A percentile compares a stretch with the other conserved stretches of the same genome.
Evolutionary conservation across 2,888 invertebrate genomes (phyloP).

Genomic region (Heliothis peltigera): DNA sequence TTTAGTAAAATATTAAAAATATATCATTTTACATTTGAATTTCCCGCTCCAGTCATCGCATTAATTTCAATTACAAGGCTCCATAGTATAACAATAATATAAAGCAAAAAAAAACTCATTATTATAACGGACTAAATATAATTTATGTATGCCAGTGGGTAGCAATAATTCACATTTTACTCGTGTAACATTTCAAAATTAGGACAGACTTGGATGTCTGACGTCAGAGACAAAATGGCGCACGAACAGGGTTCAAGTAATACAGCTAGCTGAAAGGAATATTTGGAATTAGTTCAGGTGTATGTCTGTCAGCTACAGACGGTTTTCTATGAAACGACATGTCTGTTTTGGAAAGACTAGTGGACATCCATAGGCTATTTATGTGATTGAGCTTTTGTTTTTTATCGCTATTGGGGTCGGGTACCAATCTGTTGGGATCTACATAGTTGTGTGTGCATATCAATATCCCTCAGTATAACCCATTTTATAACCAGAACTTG

Average conservation of each 20-base stretch:
- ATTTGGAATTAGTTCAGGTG: neutral
- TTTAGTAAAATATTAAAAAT: too few species aligned
- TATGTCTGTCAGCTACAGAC: neutral
- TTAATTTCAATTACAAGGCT: neutral
- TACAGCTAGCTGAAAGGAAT: neutral
- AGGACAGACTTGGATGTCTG: neutral
- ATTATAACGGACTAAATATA: neutral
- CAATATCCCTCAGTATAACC: too few species aligned
- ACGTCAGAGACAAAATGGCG: neutral
- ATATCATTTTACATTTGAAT: too few species aligned
- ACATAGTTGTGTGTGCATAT: too few species aligned
- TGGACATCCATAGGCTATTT: neutral
- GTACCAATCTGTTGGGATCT: too few species aligned
- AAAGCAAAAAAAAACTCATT: neutral
- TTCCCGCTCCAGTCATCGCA: too few species aligned
- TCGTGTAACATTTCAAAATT: neutral
- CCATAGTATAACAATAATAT: neutral
- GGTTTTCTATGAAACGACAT: neutral
- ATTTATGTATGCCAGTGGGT: neutral
- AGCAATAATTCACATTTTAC: neutral
- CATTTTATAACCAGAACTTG: too few species aligned
- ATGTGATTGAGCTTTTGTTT: too few species aligned
- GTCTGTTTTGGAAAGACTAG: neutral
- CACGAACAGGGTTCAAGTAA: neutral
- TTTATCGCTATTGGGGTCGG: neutral